Conservation (phyloP, 2,888 invertebrate genomes). For the Yponomeuta cagnagella region DNA sequence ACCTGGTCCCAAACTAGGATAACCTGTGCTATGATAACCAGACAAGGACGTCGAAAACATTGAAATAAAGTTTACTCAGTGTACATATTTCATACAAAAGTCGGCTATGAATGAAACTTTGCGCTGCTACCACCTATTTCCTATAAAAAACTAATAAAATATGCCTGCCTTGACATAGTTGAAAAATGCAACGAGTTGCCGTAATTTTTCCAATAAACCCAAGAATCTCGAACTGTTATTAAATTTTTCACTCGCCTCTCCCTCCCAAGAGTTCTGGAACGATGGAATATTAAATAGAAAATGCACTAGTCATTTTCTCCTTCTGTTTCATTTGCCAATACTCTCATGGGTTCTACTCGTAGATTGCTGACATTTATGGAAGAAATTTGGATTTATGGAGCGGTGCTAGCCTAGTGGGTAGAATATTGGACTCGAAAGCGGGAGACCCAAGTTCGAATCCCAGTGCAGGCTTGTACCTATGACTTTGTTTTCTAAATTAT, state of each 20-base stretch:
- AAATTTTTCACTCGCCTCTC: slow-evolving; percentile 29
- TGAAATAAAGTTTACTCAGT: not conserved
- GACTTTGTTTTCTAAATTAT: too few species aligned
- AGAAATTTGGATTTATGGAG: too few species aligned
- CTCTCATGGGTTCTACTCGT: not conserved
- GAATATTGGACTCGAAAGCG: too few species aligned
- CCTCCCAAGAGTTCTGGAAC: slow-evolving; percentile 24
- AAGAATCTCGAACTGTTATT: slow-evolving; percentile 23
- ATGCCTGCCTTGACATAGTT: not conserved
- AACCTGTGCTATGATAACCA: too few species aligned
- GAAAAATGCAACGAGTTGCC: slow-evolving; percentile 13
- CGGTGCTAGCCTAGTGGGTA: too few species aligned
- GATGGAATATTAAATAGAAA: slow-evolving; percentile 35
- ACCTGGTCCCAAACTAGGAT: too few species aligned
- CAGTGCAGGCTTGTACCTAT: too few species aligned
- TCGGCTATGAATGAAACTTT: not conserved
- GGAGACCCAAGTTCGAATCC: too few species aligned
- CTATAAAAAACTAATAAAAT: not conserved
- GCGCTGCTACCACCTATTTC: not conserved
- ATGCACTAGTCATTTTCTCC: slow-evolving; percentile 17
- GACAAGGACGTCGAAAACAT: too few species aligned
- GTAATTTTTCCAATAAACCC: slow-evolving; percentile 16
- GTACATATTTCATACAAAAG: not conserved
- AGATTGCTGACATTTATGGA: too few species aligned
- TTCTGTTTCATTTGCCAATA: not conserved